Percentiles rank a stretch among this genome's conserved stretches.
Conservation (phyloP, 2,888 invertebrate genomes). For the Drosophila meridiana region DNA sequence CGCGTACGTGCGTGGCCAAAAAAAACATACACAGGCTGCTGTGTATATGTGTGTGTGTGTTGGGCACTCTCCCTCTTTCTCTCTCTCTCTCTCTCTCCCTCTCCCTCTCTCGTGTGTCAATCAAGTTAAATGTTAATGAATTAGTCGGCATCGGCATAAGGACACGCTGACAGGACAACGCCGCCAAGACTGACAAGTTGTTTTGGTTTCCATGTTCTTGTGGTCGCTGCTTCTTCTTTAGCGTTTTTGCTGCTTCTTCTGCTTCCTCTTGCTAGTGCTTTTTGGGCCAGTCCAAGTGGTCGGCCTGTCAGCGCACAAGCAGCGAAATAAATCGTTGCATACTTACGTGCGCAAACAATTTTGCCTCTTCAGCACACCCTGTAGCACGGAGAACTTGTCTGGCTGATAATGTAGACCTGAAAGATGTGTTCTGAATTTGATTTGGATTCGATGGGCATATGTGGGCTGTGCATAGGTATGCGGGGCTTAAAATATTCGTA, state of each 20-base stretch:
- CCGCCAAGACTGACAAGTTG: conserved; percentile 68
- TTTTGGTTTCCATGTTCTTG: conserved; percentile 52
- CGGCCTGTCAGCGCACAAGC: conserved; percentile 46
- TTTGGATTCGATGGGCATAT: not conserved
- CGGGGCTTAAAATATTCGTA: no score
- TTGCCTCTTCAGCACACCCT: conserved; percentile 36
- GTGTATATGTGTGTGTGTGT: not conserved
- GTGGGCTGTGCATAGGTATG: not conserved
- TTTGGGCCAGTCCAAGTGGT: conserved; percentile 3
- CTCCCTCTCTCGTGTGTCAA: conserved; percentile 70
- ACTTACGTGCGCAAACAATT: conserved; percentile 70
- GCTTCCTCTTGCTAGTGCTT: conserved; percentile 2
- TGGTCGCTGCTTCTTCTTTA: conserved; percentile 22
- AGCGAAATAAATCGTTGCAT: conserved; percentile 74
- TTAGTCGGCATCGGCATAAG: conserved; percentile 64
- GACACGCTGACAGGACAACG: conserved; percentile 73
- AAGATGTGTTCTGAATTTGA: no score
- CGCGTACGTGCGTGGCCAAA: conserved; percentile 55
- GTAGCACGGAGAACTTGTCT: not conserved
- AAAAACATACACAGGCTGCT: conserved; percentile 6
- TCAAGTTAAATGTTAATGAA: conserved; percentile 81
- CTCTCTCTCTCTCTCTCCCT: conserved; percentile 16
- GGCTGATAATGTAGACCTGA: not conserved
- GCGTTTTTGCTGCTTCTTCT: not conserved
- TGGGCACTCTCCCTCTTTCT: conserved; percentile 28